Evolutionary conservation across 64 coral and sea anemone genomes (phyloP).

Genomic region (Stichodactyla mertensii): DNA sequence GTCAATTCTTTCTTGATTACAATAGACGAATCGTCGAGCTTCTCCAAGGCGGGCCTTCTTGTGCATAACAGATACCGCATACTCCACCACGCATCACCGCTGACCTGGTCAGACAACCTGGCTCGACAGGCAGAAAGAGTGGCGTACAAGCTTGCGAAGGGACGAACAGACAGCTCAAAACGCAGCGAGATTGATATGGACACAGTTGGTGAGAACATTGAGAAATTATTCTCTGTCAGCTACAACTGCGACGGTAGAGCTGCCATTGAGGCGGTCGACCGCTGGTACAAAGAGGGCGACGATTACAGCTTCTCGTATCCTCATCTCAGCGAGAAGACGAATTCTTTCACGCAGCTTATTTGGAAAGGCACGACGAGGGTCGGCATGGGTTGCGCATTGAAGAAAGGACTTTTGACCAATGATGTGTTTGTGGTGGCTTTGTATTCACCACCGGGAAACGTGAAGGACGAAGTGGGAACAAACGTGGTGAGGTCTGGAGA

Average conservation of each 20-base stretch:
- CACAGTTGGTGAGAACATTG: slow-evolving; percentile 66
- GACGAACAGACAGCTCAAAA: slow-evolving; percentile 17
- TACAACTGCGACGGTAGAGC: slow-evolving; percentile 66
- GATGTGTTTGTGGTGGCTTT: slow-evolving; percentile 82
- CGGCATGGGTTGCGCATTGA: slow-evolving; percentile 70
- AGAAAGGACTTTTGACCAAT: slow-evolving; percentile 64
- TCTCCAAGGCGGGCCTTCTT: slow-evolving; percentile 6
- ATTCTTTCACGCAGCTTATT: slow-evolving; percentile 73
- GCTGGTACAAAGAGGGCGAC: slow-evolving; percentile 58
- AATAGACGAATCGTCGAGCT: slow-evolving; percentile 2
- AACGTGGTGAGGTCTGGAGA: slow-evolving; percentile 72
- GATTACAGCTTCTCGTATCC: slow-evolving; percentile 82
- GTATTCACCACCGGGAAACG: slow-evolving; percentile 74
- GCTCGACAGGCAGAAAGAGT: slow-evolving; percentile 62
- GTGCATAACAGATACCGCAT: slow-evolving; percentile 68
- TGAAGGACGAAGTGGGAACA: slow-evolving; percentile 42
- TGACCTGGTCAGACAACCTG: slow-evolving; percentile 68
- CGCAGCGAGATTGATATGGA: slow-evolving; percentile 47
- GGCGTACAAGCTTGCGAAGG: slow-evolving; percentile 49
- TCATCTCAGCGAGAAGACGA: slow-evolving; percentile 63
- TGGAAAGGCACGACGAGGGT: slow-evolving; percentile 57
- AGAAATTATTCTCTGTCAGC: slow-evolving; percentile 54
- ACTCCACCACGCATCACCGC: slow-evolving; percentile 56
- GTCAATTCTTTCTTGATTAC: not conserved
- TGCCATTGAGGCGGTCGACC: slow-evolving; percentile 48